phyloP scores from a whole-genome alignment of 2,113 vertebrate species.

The Macquaria australasica region DNA sequence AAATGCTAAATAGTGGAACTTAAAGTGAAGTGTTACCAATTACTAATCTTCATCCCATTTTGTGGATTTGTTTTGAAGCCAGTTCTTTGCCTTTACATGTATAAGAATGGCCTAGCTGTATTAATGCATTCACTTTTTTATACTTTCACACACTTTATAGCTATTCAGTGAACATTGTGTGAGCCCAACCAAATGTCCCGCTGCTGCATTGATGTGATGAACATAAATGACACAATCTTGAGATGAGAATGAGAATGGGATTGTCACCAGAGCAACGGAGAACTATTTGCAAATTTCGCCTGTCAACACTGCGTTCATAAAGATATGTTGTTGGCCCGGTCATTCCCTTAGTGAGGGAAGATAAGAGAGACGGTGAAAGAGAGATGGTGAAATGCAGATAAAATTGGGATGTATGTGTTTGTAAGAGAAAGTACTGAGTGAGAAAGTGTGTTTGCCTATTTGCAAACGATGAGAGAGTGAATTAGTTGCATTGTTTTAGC shows the following conservation, averaged over 20 bases:
- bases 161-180: slow-evolving; percentile 36
- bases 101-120: background rate
- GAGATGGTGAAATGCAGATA: slow-evolving; percentile 31
- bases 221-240: slow-evolving; percentile 49
- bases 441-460: slow-evolving; percentile 25
- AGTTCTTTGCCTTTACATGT: background rate
- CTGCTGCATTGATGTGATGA: slow-evolving; percentile 53
- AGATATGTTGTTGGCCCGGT: background rate
- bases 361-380: slow-evolving; percentile 26
- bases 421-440: slow-evolving; percentile 13
- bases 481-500: slow-evolving; percentile 21
- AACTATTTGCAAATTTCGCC: slow-evolving; percentile 37
- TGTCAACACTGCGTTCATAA: background rate
- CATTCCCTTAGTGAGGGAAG: background rate
- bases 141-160: slow-evolving; percentile 30
- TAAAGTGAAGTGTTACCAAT: background rate
- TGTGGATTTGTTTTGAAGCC: background rate
- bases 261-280: slow-evolving; percentile 52
- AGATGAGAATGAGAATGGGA: slow-evolving; percentile 17
- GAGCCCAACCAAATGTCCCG: slow-evolving; percentile 46
- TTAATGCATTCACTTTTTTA: slow-evolving; percentile 28
- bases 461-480: slow-evolving; percentile 35
- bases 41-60: background rate
- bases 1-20: background rate
- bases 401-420: background rate